A percentile compares a stretch with the other conserved stretches of the same genome.
Evolutionary conservation across 2,113 vertebrate genomes (phyloP).

Genomic region (Calonectris borealis): DNA sequence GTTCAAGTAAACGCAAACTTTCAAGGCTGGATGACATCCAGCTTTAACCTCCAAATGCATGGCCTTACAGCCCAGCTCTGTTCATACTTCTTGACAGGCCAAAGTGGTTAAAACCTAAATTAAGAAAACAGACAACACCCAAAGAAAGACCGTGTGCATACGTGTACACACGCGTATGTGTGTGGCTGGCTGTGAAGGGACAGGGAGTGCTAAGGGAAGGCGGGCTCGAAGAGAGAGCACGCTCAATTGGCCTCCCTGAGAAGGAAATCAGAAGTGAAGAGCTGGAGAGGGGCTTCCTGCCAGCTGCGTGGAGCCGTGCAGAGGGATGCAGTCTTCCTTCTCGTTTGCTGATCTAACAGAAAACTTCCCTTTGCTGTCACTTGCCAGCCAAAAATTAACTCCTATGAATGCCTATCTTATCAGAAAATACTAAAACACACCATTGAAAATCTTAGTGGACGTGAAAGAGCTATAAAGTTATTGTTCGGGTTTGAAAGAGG

Average conservation of each 20-base stretch:
- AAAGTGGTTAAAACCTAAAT: slow-evolving; percentile 2
- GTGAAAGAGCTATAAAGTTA: neutral
- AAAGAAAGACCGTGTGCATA: neutral
- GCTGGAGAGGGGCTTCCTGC: slow-evolving; percentile 78
- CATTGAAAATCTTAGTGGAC: neutral
- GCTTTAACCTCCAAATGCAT: neutral
- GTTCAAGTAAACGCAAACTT: neutral
- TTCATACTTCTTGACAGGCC: neutral
- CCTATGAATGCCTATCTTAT: neutral
- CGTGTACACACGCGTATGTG: accelerated
- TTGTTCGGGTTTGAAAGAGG: neutral
- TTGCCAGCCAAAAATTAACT: neutral
- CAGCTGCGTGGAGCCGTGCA: slow-evolving; percentile 63
- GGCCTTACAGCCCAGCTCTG: neutral
- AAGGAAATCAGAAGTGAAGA: slow-evolving; percentile 69
- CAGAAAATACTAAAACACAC: neutral
- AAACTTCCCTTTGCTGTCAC: neutral
- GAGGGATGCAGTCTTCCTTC: neutral
- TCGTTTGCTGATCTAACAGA: neutral
- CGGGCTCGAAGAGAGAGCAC: neutral
- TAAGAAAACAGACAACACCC: neutral
- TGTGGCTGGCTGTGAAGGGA: neutral
- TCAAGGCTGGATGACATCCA: neutral
- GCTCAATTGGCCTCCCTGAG: slow-evolving; percentile 59
- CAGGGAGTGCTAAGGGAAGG: neutral